Percentiles rank a stretch among this genome's conserved stretches.
Evolutionary conservation across 2,888 invertebrate genomes (phyloP).

Genomic region (Emmelina monodactyla): DNA sequence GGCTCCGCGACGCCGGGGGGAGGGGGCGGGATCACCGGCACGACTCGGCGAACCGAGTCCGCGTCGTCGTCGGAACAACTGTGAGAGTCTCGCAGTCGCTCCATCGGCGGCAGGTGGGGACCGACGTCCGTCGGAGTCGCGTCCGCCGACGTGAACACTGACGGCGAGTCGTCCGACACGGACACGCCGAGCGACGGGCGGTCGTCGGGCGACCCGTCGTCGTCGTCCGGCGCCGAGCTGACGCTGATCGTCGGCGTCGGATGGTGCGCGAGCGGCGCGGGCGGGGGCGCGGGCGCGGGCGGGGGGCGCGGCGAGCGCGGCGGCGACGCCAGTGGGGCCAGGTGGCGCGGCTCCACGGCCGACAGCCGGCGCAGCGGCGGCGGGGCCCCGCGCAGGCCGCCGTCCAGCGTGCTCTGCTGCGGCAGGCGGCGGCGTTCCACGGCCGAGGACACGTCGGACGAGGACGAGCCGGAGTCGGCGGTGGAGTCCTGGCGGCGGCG

Average conservation of each 20-base stretch:
- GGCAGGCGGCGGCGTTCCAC: conserved; percentile 69
- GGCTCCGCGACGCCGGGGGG: conserved; percentile 9
- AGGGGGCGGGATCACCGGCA: not conserved
- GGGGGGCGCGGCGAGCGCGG: conserved; percentile 46
- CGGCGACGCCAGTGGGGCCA: conserved; percentile 57
- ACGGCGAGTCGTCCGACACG: conserved; percentile 31
- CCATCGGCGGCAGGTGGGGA: conserved; percentile 23
- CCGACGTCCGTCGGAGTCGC: conserved; percentile 46
- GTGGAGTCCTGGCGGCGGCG: conserved; percentile 70
- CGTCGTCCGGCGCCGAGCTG: conserved; percentile 74
- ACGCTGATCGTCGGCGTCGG: conserved; percentile 70
- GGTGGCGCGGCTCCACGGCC: conserved; percentile 66
- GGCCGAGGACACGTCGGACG: conserved; percentile 74
- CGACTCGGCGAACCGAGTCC: not conserved
- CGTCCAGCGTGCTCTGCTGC: conserved; percentile 74
- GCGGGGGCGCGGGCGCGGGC: conserved; percentile 30
- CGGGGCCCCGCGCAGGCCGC: conserved; percentile 61
- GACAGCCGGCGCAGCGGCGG: conserved; percentile 52
- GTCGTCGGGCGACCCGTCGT: conserved; percentile 21
- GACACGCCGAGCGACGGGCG: conserved; percentile 27
- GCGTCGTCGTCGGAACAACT: conserved; percentile 30
- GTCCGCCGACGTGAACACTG: conserved; percentile 52
- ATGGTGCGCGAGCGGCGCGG: conserved; percentile 35
- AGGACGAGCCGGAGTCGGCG: conserved; percentile 76
- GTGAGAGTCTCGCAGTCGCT: conserved; percentile 24